A percentile compares a stretch with the other conserved stretches of the same genome.
phyloP scores from a whole-genome alignment of 2,113 vertebrate species.

The Fregata magnificens region DNA sequence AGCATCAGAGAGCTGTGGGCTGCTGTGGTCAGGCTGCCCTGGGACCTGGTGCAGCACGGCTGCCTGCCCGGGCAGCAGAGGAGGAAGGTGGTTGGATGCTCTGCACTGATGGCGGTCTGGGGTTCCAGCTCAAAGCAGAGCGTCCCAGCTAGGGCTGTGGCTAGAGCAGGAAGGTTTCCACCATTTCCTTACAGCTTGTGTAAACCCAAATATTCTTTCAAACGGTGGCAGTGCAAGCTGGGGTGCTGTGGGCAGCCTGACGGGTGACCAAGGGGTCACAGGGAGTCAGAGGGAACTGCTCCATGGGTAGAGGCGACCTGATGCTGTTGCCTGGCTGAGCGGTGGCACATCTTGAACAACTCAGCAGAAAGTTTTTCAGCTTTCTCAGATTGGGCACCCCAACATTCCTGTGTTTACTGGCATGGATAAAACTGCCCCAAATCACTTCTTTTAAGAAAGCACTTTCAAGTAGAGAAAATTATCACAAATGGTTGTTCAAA shows the following conservation, averaged over 20 bases:
- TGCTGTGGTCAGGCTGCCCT: not conserved
- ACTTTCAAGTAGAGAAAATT: not conserved
- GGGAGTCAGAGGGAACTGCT: not conserved
- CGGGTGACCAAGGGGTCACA: not conserved
- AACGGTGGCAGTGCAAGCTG: fast-evolving
- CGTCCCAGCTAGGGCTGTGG: not conserved
- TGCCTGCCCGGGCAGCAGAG: not conserved
- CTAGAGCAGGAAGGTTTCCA: not conserved
- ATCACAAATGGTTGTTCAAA: not conserved
- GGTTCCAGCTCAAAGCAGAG: not conserved
- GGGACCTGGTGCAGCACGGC: fast-evolving
- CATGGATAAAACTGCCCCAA: not conserved
- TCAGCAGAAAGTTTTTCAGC: not conserved
- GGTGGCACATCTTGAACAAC: not conserved
- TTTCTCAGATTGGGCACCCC: not conserved
- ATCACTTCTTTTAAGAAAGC: not conserved
- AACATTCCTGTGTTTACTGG: not conserved
- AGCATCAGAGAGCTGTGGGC: fast-evolving
- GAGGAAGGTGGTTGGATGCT: not conserved
- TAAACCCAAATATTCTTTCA: not conserved
- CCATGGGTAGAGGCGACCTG: too few relatives aligned
- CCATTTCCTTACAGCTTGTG: fast-evolving
- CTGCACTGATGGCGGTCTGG: not conserved
- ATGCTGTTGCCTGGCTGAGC: not conserved
- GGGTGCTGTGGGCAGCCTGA: not conserved